Conservation (phyloP, 2,888 invertebrate genomes). For the Cephalotes varians region DNA sequence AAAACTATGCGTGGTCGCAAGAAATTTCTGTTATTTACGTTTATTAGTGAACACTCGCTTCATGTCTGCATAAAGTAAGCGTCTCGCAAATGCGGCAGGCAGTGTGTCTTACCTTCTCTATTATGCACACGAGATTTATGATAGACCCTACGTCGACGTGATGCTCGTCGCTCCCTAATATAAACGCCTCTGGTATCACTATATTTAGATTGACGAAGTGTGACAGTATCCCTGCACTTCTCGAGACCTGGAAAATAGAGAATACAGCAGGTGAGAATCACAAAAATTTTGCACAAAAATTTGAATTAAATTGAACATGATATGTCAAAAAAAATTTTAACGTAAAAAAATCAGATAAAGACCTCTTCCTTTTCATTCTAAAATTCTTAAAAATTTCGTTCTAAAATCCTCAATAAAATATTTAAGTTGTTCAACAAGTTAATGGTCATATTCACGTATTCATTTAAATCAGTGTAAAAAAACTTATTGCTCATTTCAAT, state of each 20-base stretch:
- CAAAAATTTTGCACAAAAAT: background rate
- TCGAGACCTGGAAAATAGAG: constrained; percentile 90
- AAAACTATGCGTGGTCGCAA: constrained; percentile 12
- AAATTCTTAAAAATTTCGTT: background rate
- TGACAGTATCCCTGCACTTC: constrained; percentile 93
- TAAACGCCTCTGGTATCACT: constrained; percentile 95
- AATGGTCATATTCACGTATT: background rate
- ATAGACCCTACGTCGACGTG: constrained; percentile 96
- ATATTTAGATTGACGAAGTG: constrained; percentile 96
- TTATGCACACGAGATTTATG: constrained; percentile 95
- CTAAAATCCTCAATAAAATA: background rate
- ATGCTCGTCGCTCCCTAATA: constrained; percentile 93
- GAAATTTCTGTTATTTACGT: constrained; percentile 37
- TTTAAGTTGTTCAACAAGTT: background rate
- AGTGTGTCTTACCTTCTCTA: constrained; percentile 92
- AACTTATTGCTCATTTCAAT: background rate
- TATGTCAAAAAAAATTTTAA: background rate
- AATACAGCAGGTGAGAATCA: background rate
- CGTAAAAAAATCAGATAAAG: background rate
- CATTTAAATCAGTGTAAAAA: background rate
- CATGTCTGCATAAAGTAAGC: constrained; percentile 18
- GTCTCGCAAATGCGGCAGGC: constrained; percentile 11
- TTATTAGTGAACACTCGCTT: constrained; percentile 25
- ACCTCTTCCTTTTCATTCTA: background rate
- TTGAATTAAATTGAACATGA: background rate